phyloP scores from a whole-genome alignment of 1,140 invertebrate genomes.

The Temnothorax curvispinosus region DNA sequence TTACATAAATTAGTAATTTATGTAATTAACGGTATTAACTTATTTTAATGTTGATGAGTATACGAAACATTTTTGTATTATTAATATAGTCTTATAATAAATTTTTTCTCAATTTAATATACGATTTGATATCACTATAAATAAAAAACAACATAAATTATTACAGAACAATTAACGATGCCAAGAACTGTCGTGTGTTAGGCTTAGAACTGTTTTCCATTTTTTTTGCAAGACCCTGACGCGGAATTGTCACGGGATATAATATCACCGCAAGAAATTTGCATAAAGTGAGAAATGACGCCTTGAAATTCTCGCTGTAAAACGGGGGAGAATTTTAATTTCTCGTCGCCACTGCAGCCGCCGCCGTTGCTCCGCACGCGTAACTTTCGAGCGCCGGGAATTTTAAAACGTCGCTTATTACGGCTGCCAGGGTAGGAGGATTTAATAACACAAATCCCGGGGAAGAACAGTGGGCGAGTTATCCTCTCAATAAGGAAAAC shows the following conservation, averaged over 20 bases:
- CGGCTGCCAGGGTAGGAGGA: background rate
- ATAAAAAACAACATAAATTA: background rate
- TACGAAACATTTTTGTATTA: background rate
- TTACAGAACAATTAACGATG: background rate
- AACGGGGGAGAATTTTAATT: slow-evolving; percentile 42
- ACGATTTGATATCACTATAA: background rate
- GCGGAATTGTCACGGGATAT: background rate
- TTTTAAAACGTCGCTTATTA: slow-evolving; percentile 39
- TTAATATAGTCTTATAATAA: background rate
- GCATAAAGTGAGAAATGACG: slow-evolving; percentile 42
- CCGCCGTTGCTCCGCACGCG: background rate
- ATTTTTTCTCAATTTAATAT: background rate
- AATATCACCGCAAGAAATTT: slow-evolving; percentile 24
- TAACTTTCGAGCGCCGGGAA: slow-evolving; percentile 25
- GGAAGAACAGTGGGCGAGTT: slow-evolving; percentile 1
- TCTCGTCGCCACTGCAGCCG: background rate
- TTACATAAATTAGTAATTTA: background rate
- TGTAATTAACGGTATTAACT: too few relatives aligned
- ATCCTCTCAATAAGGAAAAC: slow-evolving; percentile 27
- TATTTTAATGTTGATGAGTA: background rate
- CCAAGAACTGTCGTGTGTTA: background rate
- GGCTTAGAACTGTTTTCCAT: background rate
- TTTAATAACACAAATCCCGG: slow-evolving; percentile 28
- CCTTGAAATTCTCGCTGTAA: slow-evolving; percentile 36
- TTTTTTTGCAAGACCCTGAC: background rate